Base-by-base conservation (phyloP, 2,113 vertebrate genomes). In the Mugil cephalus region DNA sequence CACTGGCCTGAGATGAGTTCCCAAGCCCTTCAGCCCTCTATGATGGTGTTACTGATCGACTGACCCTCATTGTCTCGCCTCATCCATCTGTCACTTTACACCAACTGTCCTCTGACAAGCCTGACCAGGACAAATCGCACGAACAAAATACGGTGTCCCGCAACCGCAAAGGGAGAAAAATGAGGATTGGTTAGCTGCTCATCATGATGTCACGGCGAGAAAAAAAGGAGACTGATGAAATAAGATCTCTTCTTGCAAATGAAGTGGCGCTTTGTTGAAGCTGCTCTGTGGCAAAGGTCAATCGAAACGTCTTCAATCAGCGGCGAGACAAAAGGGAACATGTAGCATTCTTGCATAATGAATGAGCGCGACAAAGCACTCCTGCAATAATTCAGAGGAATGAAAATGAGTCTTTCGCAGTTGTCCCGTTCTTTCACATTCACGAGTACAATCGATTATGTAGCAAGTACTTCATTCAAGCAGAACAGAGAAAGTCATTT, bases 11-110 rank as follows among this genome's bases (percentile, higher is more conserved):
- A 60, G 79, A 67, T 56, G 55, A 82, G 73, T 40, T 71, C 58
- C 19, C 58, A 10, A 69, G 69, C 68, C 70, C 73, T 46, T 69
- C 71, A 60, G 42, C 58, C 67, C 45, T 80, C 62, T 58, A 35
- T 84, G 80, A 83, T 87, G 81, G 77, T 63, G 78, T 88, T 83
- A 86, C 77, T 89, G 88, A 92, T 92, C 47, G 85, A 83, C 81
- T 90, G 87, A 89, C 85, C 90, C 77, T 80, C 76, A 76, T 85
- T 87, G 89, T 89, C 85, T 89, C 55, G 64, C 86, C 88, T 88
- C 89, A 78, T 93, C 85, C 89, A 83, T 90, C 90, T 88, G 85
- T 90, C 86, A 87, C 77, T 81, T 83, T 82, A 55, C 79, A 74
- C 84, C 87, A 81, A 90, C 89, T 90, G 85, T 78, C 79, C 75